Base-by-base conservation (phyloP, 2,888 invertebrate genomes). In the Drosophila atripex region DNA sequence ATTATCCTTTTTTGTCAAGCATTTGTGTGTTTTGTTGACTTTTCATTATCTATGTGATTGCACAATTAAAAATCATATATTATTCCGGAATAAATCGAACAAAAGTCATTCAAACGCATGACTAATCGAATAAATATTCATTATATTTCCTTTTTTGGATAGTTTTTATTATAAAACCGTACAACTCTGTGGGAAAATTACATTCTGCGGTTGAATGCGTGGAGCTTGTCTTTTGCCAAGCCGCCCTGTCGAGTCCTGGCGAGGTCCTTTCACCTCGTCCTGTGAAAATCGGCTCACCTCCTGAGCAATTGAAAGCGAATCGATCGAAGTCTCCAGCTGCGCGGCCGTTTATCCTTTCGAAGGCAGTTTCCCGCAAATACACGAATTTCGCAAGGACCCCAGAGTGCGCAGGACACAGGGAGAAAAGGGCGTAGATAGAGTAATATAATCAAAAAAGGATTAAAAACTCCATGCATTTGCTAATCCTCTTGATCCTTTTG, bases 301-400 rank as follows among this genome's bases (percentile, higher is more conserved):
- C n/a, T n/a, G n/a, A n/a, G 60, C 23, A 60, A 30, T 60, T 46
- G 46, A 46, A 59, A 28, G 14, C 7, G 60, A 30, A 61, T 47
- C 60, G 60, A 61, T 61, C 30, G 61, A 21, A 41, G 23, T 12
- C 39, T 47, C 61, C 39, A 16, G 60, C 47, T 61, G 60, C 9
- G n/a, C n/a, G n/a, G n/a, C n/a, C n/a, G n/a, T n/a, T n/a, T n/a
- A n/a, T n/a, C n/a, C n/a, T n/a, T n/a, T n/a, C n/a, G n/a, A n/a
- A n/a, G n/a, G n/a, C n/a, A n/a, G n/a, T n/a, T n/a, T n/a, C n/a
- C n/a, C n/a, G n/a, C n/a, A n/a, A n/a, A n/a, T n/a, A n/a, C n/a
- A n/a, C n/a, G n/a, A n/a, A n/a, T n/a, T n/a, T n/a, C n/a, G n/a
- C n/a, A n/a, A n/a, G n/a, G n/a, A n/a, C n/a, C n/a, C n/a, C n/a